phyloP scores from a whole-genome alignment of 1,140 invertebrate species.

The Drosophila kepulauana region DNA sequence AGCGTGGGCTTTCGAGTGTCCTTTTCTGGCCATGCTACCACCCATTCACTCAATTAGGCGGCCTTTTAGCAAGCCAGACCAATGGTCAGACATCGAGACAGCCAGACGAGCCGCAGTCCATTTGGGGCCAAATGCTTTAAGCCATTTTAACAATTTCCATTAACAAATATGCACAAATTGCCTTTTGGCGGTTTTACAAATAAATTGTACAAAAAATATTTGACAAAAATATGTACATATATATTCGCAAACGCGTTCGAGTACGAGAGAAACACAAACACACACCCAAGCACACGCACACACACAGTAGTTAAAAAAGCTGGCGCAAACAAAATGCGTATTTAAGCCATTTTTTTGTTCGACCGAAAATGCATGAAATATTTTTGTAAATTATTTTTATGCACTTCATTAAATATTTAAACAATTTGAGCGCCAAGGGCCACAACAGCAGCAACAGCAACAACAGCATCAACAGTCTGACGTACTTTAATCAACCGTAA shows the following conservation, averaged over 20 bases:
- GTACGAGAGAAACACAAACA: conserved; percentile 26
- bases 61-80: conserved; percentile 33
- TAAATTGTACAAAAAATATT: conserved; percentile 74
- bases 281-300: conserved; percentile 11
- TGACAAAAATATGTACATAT: conserved; percentile 68
- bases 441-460: conserved; percentile 14
- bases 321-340: conserved; percentile 43
- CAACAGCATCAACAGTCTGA: conserved; percentile 43
- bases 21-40: conserved; percentile 55
- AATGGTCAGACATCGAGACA: conserved; percentile 6
- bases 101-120: conserved; percentile 52
- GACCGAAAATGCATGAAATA: conserved; percentile 81
- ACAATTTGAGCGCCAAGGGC: conserved; percentile 60
- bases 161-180: conserved; percentile 83
- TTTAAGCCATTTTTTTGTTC: conserved; percentile 61
- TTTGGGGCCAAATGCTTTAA: conserved; percentile 75
- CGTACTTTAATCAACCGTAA: conserved; percentile 83
- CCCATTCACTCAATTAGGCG: conserved; percentile 75
- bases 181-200: conserved; percentile 81
- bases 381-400: conserved; percentile 83
- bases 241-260: conserved; percentile 3
- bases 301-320: conserved; percentile 19
- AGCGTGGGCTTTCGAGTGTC: conserved; percentile 34
- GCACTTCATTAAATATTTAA: conserved; percentile 83
- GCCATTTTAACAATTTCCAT: conserved; percentile 83